Percentiles rank a stretch among this genome's conserved stretches.
Conservation (phyloP, 2,113 vertebrate species). For the Toxotes chatareus region DNA sequence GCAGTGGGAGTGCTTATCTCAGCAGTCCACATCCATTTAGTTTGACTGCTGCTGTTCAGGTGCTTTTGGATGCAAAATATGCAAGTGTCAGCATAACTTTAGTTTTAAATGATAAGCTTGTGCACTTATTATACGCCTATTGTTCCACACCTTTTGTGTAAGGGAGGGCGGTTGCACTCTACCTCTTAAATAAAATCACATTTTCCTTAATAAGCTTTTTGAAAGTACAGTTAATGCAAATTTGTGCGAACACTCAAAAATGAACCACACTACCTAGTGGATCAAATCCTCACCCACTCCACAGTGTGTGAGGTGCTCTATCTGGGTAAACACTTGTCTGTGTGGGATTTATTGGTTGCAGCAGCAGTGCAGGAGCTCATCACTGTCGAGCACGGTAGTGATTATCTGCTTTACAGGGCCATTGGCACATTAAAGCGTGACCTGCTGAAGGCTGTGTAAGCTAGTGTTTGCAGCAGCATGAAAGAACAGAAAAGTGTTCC, state of each 20-base stretch:
- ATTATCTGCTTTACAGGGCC: constrained; percentile 75
- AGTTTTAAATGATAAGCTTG: constrained; percentile 19
- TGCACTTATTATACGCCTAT: constrained; percentile 4
- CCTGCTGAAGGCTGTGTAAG: constrained; percentile 51
- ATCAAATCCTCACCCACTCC: constrained; percentile 49
- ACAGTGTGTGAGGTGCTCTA: constrained; percentile 51
- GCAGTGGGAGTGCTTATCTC: constrained; percentile 40
- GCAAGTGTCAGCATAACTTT: constrained; percentile 30
- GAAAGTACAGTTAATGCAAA: constrained; percentile 6
- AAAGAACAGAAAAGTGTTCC: constrained; percentile 64
- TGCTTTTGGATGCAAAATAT: constrained; percentile 33
- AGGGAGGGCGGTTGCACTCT: background rate
- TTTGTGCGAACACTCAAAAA: constrained; percentile 29
- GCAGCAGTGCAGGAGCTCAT: constrained; percentile 67
- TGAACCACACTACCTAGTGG: background rate
- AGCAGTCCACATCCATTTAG: constrained; percentile 43
- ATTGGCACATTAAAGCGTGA: constrained; percentile 69
- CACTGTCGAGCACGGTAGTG: constrained; percentile 59
- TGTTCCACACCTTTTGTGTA: constrained; percentile 13
- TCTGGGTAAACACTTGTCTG: constrained; percentile 68
- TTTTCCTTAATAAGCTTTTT: constrained; percentile 16
- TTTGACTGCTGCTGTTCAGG: constrained; percentile 7
- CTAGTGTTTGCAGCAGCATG: constrained; percentile 58
- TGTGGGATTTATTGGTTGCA: constrained; percentile 73
- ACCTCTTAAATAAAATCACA: constrained; percentile 10